Evolutionary conservation across 1,140 invertebrate genomes (phyloP).

Genomic region (Caenorhabditis briggsae): DNA sequence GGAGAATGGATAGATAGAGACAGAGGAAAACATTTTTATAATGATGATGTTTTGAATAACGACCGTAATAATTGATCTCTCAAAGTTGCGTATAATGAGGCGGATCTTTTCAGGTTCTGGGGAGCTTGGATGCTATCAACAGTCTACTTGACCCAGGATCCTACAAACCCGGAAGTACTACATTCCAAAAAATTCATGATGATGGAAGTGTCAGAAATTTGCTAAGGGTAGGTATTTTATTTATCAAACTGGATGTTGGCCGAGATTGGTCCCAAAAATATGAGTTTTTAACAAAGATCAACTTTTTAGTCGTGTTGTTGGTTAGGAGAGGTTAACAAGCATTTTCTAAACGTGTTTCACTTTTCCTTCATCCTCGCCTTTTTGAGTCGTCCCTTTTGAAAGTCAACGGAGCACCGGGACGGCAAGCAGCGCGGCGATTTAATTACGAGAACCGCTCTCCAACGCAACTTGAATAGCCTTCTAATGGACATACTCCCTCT

Average conservation of each 20-base stretch:
- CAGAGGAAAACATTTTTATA: slow-evolving; percentile 18
- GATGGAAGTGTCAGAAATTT: slow-evolving; percentile 38
- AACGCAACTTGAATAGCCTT: slow-evolving; percentile 56
- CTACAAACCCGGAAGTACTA: slow-evolving; percentile 34
- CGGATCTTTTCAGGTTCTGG: not conserved
- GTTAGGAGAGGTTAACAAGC: not conserved
- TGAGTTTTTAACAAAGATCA: not conserved
- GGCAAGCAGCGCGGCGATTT: slow-evolving; percentile 39
- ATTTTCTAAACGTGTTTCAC: slow-evolving; percentile 26
- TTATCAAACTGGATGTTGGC: too few relatives aligned
- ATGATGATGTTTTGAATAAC: slow-evolving; percentile 34
- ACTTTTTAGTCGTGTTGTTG: not conserved
- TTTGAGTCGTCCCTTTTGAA: slow-evolving; percentile 4
- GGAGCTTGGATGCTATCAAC: slow-evolving; percentile 40
- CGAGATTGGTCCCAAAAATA: not conserved
- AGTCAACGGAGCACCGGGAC: slow-evolving; percentile 38
- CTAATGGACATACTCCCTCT: slow-evolving; percentile 54
- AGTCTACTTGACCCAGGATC: slow-evolving; percentile 16
- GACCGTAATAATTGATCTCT: not conserved
- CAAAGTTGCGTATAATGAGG: not conserved
- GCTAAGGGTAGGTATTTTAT: not conserved
- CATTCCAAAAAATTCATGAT: slow-evolving; percentile 49
- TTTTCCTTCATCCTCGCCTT: slow-evolving; percentile 7
- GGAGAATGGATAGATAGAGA: not conserved
- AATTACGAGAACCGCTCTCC: slow-evolving; percentile 54